Evolutionary conservation across 2,888 invertebrate species (phyloP), one percentile per base, ranked within the genome.

Genomic region (Tipula unca): DNA sequence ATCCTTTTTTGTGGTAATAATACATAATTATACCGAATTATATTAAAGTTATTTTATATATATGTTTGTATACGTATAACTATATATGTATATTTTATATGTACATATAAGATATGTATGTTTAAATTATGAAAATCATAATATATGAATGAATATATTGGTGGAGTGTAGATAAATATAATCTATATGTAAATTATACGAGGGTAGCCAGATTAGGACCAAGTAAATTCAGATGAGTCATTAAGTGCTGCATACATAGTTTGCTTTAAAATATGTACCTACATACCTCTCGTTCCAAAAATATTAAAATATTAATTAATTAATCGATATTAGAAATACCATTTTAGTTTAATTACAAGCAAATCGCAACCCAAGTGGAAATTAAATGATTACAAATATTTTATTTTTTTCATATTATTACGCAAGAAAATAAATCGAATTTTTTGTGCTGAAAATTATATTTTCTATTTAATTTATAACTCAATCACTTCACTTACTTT

Each of bases 1-100:
- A 69, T 69, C 69, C 69, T 69, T 69, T 54, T 69, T 69, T 69
- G 25, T 69, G 69, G 69, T 69, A 69, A 69, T 69, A 69, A 69
- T 69, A 69, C 25, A 69, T 25, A 69, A 69, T 69, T 69, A 69
- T 69, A 69, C 69, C 69, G 69, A 69, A 69, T 69, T 69, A 69
- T 69, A 25, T 69, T 69, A 69, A 69, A 69, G 69, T 48, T 48
- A 48, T 48, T 69, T 48, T 54, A 54, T 54, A 54, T 54, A 54
- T 5, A 17, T 54, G n/a, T n/a, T n/a, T n/a, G n/a, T n/a, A n/a
- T n/a, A n/a, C n/a, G n/a, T n/a, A n/a, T 54, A 17, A 1, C 4
- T 32, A 32, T 6, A 32, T 17, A 8, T 17, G 17, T 10, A 39
- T 10, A 39, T 39, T 39, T 2, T 39, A 6, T 54, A 17, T 17